These are phyloP conservation scores for Myxocyprinus asiaticus DNA, from an alignment of 2,113 vertebrate species.

Conservation along the genomic window DNA sequence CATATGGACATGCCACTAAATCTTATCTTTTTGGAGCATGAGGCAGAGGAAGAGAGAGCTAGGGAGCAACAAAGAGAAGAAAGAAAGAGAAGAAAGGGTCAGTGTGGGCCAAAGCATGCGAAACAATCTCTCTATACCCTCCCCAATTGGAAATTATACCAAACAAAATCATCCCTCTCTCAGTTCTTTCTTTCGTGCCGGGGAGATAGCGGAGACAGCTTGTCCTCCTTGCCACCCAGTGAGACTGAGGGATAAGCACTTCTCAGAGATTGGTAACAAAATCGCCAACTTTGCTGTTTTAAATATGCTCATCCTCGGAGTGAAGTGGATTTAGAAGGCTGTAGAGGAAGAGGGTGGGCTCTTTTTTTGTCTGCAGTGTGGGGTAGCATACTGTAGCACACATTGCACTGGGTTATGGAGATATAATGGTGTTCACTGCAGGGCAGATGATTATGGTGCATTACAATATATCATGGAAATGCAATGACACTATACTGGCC, in stretches of 20 bases:
- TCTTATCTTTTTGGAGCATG: conserved; percentile 74
- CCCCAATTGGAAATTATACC: conserved; percentile 6
- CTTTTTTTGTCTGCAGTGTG: conserved; percentile 22
- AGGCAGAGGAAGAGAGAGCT: conserved; percentile 49
- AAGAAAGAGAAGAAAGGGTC: neutral
- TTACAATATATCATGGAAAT: conserved; percentile 25
- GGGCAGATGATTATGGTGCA: conserved; percentile 29
- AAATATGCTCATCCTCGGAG: conserved; percentile 31
- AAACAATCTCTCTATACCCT: neutral
- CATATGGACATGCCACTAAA: conserved; percentile 73
- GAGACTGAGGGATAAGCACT: conserved; percentile 34
- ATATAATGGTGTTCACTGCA: conserved; percentile 28
- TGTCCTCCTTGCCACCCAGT: conserved; percentile 33
- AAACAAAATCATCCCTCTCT: neutral
- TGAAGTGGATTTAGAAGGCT: conserved; percentile 32
- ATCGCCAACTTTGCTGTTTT: conserved; percentile 37
- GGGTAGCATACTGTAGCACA: neutral
- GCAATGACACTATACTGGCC: neutral
- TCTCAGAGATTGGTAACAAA: conserved; percentile 28
- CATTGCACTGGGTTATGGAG: neutral
- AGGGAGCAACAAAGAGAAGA: neutral
- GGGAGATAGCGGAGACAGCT: conserved; percentile 28
- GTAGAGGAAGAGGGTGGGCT: conserved; percentile 16
- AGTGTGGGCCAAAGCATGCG: conserved; percentile 3
- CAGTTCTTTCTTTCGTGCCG: neutral